Evolutionary conservation across 2,113 vertebrate genomes (phyloP).

Genomic region (Euleptes europaea): DNA sequence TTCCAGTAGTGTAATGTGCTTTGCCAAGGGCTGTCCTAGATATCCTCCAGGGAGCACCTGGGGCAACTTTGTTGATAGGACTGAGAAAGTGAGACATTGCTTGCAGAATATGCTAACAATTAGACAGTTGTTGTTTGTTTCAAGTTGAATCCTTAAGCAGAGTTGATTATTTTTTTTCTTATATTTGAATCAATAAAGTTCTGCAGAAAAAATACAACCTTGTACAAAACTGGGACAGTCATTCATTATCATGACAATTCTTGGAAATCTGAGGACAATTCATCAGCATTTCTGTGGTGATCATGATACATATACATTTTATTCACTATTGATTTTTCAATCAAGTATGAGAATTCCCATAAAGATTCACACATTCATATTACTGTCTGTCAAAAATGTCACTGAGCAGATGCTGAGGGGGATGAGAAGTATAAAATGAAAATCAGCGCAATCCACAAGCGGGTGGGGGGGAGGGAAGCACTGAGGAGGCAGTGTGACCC

Average conservation of each 20-base stretch:
- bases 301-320: constrained; percentile 3
- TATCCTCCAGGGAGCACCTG: background rate
- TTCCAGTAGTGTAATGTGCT: background rate
- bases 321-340: constrained; percentile 1
- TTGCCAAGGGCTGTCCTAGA: background rate
- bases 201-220: background rate
- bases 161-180: background rate
- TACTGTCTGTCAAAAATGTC: constrained; percentile 21
- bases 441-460: too few species aligned
- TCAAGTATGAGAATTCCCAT: constrained; percentile 36
- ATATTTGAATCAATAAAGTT: background rate
- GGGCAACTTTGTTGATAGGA: background rate
- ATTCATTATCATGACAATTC: constrained; percentile 18
- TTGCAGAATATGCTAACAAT: background rate
- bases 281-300: constrained; percentile 2
- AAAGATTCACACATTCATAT: constrained; percentile 12
- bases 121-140: background rate
- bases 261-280: background rate
- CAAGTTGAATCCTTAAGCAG: background rate
- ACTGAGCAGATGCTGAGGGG: background rate
- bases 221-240: background rate
- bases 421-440: constrained; percentile 20
- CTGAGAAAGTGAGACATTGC: background rate
- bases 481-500: too few species aligned
- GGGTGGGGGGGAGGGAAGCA: too few species aligned